Conservation (phyloP, 2,888 invertebrate genomes). For the Nymphalis urticae region DNA sequence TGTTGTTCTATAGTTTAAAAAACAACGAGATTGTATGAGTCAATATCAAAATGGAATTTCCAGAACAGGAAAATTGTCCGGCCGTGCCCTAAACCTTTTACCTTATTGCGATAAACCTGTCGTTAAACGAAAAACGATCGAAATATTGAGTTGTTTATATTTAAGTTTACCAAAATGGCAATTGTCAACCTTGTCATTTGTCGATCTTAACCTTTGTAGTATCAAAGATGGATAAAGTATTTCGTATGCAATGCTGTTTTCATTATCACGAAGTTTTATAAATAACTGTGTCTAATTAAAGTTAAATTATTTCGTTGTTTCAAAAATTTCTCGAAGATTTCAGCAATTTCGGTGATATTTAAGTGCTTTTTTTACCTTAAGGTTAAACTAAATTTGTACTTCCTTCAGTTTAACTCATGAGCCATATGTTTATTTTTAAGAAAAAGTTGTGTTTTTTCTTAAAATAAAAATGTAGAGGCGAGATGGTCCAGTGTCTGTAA, state of each 20-base stretch:
- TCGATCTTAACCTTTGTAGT: not conserved
- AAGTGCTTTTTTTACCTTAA: not conserved
- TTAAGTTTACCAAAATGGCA: not conserved
- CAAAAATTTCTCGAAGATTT: not conserved
- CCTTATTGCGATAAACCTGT: not conserved
- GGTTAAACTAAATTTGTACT: not conserved
- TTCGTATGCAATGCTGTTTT: not conserved
- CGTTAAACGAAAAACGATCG: not conserved
- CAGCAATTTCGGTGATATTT: not conserved
- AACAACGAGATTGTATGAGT: no score
- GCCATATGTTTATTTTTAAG: not conserved
- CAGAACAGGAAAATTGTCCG: no score
- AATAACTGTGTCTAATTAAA: not conserved
- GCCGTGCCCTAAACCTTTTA: no score
- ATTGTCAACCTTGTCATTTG: not conserved
- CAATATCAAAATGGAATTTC: no score
- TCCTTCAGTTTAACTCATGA: not conserved
- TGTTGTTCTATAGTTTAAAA: no score
- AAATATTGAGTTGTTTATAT: conserved; percentile 7
- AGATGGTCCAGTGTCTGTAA: no score
- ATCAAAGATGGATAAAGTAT: not conserved
- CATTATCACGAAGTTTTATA: not conserved
- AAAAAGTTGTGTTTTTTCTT: not conserved
- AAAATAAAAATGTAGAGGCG: no score
- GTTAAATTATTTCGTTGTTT: conserved; percentile 8